Evolutionary conservation across 2,797 vertebrate genomes (phyloP), one percentile per base, ranked within the genome.

Genomic region (Mycteria americana): DNA sequence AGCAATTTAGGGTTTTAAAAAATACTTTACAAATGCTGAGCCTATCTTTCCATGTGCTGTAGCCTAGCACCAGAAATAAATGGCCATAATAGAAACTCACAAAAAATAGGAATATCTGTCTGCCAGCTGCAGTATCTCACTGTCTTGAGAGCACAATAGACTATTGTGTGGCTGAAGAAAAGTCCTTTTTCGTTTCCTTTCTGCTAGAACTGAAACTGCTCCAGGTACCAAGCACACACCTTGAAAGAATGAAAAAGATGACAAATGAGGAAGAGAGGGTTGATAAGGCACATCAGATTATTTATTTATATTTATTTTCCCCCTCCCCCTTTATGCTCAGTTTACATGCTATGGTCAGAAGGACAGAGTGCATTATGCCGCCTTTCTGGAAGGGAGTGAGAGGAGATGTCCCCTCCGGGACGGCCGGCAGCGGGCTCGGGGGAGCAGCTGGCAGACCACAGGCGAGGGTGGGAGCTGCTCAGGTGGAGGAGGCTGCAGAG

Each of bases 311-410:
- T 86, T 80, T 75, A 4, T 77, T 67, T 69, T 1, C 13, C 12
- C 27, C 3, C 10, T 75, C 22, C 18, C 18, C 5, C 1, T 37
- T 30, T 41, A 33, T 37, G n/a, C 56, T 74, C 11, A 3, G 9
- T 78, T 70, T 57, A 51, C 0, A 0, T 18, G n/a, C 73, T 75
- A 2, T 7, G 60, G 23, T 69, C 72, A 27, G 73, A 62, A 73
- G 72, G 27, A 14, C 39, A 21, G 54, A 31, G 30, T 15, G 16
- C 37, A 4, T 15, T 23, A 1, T 28, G 15, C 25, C 0, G 0
- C 64, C 33, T 37, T 70, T 91, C 64, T 39, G 65, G 67, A 28
- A 69, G 33, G 15, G 41, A 16, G 3, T 16, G 35, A 63, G 54
- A 39, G 33, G 28, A 85, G 41, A 21, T 25, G 17, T 64, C 7